Evolutionary conservation across 2,888 invertebrate genomes (phyloP), one percentile per base, ranked within the genome.

Genomic region (Ectemnius lituratus): DNA sequence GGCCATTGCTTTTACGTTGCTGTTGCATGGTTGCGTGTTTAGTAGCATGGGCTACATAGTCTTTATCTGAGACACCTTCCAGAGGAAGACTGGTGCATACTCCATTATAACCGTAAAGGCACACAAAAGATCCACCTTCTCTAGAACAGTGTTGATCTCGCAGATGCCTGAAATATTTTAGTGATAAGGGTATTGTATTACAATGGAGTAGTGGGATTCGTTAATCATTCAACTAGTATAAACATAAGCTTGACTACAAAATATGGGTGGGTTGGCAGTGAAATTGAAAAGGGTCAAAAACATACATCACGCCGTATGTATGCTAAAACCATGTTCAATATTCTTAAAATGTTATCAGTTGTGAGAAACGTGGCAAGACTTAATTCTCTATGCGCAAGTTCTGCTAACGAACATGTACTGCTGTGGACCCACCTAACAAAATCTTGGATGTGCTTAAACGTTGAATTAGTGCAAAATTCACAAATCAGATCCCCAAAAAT

Each of bases 41-140:
- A 75, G 94, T 92, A 65, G 97, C 95, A 90, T 98, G 97, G 82
- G 95, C 95, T 91, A 96, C 95, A 90, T 97, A 98, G 88, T 98
- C 97, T 71, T 94, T 94, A 91, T 96, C 97, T 78, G 95, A 95
- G 73, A 97, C 96, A 83, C 97, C 97, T 89, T 97, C 97, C 86
- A 97, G 93, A n/a, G 97, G 97, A 80, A 97, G 91, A 70, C 96
- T 96, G 63, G 95, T 94, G 90, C 97, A 98, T 60, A 97, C 96
- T 67, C 95, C 95, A 91, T 97, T 97, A 87, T 94, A 94, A 57
- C 97, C 97, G 93, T 97, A 98, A 86, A 95, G 95, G 89, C 97
- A 97, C 14, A 97, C 94, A 88, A 94, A 95, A 18, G 97, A 96
- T 37, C 97, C 96, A 68, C 97, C 97, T 91, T 97, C 97, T 85